Percentiles rank a stretch among this genome's conserved stretches.
These are phyloP conservation scores for Galago senegalensis DNA, from an alignment of 2,797 vertebrate genomes.

Conservation along the genomic window DNA sequence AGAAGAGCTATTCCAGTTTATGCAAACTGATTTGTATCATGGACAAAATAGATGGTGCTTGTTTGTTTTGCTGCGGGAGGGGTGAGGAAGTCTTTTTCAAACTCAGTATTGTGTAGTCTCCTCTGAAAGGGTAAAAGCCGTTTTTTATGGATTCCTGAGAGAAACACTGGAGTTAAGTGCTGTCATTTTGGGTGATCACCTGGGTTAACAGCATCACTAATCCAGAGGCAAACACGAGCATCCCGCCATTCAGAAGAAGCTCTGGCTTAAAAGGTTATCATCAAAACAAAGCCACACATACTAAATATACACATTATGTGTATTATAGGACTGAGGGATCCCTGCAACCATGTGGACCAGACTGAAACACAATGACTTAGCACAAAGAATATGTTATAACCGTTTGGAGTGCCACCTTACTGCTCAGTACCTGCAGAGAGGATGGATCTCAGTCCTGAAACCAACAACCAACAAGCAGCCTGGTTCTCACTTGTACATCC, in stretches of 20 bases:
- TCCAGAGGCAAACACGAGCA: background rate
- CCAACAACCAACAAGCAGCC: too few relatives aligned
- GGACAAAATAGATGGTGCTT: background rate
- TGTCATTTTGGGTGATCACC: background rate
- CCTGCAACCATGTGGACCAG: background rate
- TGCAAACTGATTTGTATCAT: background rate
- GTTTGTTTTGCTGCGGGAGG: background rate
- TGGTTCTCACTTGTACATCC: rapidly evolving
- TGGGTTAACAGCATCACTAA: background rate
- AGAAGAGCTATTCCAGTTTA: background rate
- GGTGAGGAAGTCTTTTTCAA: background rate
- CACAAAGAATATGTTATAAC: background rate
- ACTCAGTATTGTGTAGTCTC: background rate
- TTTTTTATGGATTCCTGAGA: background rate
- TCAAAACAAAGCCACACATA: background rate
- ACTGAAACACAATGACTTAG: background rate
- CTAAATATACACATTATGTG: background rate
- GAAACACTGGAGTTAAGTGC: background rate
- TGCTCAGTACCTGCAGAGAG: background rate
- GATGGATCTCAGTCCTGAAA: background rate
- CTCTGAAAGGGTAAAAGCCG: background rate
- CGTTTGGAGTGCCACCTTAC: background rate
- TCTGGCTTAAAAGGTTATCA: background rate
- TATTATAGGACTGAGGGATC: background rate
- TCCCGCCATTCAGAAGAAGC: background rate